A percentile compares a stretch with the other conserved stretches of the same genome.
Conservation (phyloP, 2,888 invertebrate genomes). For the Tetheella fluctuosa region DNA sequence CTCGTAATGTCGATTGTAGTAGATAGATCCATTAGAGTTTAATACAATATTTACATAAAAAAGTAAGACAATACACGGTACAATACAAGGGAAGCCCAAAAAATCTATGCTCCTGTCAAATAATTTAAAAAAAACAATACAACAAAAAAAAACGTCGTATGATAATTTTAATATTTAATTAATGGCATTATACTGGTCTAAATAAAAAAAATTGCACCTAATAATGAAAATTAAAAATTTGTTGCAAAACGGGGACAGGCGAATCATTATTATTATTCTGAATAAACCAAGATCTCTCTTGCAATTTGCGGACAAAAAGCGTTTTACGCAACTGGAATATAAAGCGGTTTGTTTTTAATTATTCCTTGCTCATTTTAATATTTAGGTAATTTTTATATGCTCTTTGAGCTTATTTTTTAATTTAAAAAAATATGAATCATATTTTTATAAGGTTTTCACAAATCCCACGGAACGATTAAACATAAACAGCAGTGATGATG, state of each 20-base stretch:
- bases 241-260: conserved; percentile 37
- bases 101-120: too few species aligned
- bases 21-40: too few species aligned
- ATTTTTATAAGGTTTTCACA: not conserved
- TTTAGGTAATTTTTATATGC: conserved; percentile 12
- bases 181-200: too few species aligned
- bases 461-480: too few species aligned
- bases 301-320: conserved; percentile 66
- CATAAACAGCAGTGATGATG: too few species aligned
- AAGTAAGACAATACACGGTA: too few species aligned
- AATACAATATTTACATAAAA: too few species aligned
- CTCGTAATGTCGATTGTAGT: too few species aligned
- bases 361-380: conserved; percentile 47
- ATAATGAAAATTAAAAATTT: conserved; percentile 59
- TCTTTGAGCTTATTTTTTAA: conserved; percentile 8
- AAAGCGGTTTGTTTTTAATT: conserved; percentile 64
- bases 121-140: too few species aligned
- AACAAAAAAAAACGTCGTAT: too few species aligned
- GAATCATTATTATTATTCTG: conserved; percentile 49
- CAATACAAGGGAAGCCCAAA: too few species aligned
- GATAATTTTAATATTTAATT: too few species aligned
- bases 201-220: conserved; percentile 34
- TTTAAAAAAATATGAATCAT: conserved; percentile 4
- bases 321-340: conserved; percentile 57
- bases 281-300: conserved; percentile 54